phyloP scores from a whole-genome alignment of 2,113 vertebrate genomes.

The Rhinichthys klamathensis region DNA sequence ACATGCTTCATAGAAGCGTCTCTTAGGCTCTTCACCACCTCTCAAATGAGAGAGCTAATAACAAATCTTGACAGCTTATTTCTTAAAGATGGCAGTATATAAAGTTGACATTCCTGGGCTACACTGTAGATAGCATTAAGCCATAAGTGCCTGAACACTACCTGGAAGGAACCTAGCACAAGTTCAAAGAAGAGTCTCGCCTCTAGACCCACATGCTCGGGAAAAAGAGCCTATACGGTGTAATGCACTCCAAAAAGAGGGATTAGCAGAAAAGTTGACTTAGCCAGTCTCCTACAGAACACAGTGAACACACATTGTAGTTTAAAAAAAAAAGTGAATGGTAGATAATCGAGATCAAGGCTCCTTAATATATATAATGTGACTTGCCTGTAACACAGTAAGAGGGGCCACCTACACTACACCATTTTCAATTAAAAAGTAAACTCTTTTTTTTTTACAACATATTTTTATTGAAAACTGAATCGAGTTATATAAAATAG shows the following conservation, averaged over 20 bases:
- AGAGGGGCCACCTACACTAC: too few species aligned
- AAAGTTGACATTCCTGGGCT: too few species aligned
- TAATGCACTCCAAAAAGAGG: constrained; percentile 85
- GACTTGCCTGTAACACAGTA: background rate
- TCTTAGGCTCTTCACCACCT: background rate
- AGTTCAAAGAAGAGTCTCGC: constrained; percentile 84
- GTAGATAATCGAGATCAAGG: background rate
- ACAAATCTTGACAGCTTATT: background rate
- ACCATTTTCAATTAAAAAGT: too few species aligned
- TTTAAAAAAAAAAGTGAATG: background rate
- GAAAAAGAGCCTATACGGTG: constrained; percentile 84
- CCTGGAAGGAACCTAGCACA: constrained; percentile 87
- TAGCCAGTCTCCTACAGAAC: constrained; percentile 75
- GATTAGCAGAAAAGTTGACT: constrained; percentile 82
- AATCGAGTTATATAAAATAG: too few species aligned
- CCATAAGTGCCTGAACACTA: constrained; percentile 45
- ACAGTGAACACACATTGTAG: constrained; percentile 12
- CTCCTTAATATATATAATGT: background rate
- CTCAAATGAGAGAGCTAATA: background rate
- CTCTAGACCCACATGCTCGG: constrained; percentile 79
- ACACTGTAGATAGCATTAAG: background rate
- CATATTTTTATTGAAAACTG: too few species aligned
- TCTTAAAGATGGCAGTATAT: background rate
- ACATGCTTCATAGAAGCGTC: background rate
- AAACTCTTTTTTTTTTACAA: too few species aligned